phyloP scores from a whole-genome alignment of 2,113 vertebrate species.

The Lophura nycthemera region DNA sequence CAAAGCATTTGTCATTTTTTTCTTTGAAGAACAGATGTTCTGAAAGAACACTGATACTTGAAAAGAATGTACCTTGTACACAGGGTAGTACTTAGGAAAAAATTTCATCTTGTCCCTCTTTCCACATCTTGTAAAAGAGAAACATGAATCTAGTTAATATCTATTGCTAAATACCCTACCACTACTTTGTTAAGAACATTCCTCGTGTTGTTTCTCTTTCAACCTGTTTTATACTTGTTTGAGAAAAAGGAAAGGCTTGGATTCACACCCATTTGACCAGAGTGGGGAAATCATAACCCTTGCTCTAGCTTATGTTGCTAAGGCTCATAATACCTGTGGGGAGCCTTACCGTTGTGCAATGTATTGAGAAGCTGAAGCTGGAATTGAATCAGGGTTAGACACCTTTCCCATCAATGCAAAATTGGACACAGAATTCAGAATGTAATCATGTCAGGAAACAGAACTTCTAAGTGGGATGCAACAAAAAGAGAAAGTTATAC shows the following conservation, averaged over 20 bases:
- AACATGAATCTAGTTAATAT: not conserved
- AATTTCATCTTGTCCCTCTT: not conserved
- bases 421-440: not conserved
- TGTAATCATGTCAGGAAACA: not conserved
- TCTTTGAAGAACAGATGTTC: constrained; percentile 57
- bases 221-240: not conserved
- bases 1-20: constrained; percentile 40
- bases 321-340: not conserved
- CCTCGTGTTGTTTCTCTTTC: not conserved
- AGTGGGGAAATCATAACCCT: not conserved
- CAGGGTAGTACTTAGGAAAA: not conserved
- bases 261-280: not conserved
- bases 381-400: not conserved
- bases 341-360: not conserved
- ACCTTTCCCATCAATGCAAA: not conserved
- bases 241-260: not conserved
- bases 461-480: not conserved
- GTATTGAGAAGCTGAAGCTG: not conserved
- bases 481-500: not conserved
- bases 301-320: not conserved
- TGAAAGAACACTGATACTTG: constrained; percentile 11
- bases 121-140: not conserved
- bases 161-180: not conserved
- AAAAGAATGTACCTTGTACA: constrained; percentile 37
- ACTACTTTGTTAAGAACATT: not conserved